Conservation (phyloP, 2,888 invertebrate genomes). For the Erpobdella octoculata region DNA sequence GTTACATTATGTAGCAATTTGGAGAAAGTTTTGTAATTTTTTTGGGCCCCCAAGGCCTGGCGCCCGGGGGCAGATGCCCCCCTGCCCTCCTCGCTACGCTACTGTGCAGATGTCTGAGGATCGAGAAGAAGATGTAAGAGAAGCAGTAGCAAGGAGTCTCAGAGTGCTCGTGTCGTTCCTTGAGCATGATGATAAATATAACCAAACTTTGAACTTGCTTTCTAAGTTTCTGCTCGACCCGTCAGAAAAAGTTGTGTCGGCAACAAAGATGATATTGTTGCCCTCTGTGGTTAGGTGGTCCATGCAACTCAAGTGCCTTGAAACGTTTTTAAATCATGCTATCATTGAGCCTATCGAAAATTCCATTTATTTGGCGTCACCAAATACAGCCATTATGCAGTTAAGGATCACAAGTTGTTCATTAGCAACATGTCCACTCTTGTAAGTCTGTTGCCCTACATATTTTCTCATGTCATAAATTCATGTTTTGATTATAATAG, state of each 20-base stretch:
- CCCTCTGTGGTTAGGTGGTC: slow-evolving; percentile 64
- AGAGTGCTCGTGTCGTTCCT: slow-evolving; percentile 61
- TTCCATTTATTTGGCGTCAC: slow-evolving; percentile 11
- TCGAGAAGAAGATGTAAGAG: slow-evolving; percentile 60
- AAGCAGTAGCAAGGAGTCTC: slow-evolving; percentile 60
- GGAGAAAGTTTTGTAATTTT: too few species aligned
- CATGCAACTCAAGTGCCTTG: slow-evolving; percentile 55
- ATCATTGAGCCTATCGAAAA: slow-evolving; percentile 47
- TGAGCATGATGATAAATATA: slow-evolving; percentile 62
- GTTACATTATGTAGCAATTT: too few species aligned
- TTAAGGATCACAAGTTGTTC: slow-evolving; percentile 18
- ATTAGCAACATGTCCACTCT: slow-evolving; percentile 7
- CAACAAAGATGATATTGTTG: slow-evolving; percentile 57
- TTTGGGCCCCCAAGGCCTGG: too few species aligned
- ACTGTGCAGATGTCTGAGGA: slow-evolving; percentile 69
- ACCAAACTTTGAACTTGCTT: slow-evolving; percentile 56
- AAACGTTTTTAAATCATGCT: slow-evolving; percentile 47
- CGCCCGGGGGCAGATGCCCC: too few species aligned
- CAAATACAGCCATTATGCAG: slow-evolving; percentile 4
- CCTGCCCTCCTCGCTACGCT: too few species aligned
- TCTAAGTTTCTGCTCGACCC: slow-evolving; percentile 59
- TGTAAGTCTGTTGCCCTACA: slow-evolving; percentile 3
- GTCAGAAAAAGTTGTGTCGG: slow-evolving; percentile 56
- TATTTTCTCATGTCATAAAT: not conserved
- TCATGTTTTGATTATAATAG: not conserved